Evolutionary conservation across 2,888 invertebrate species (phyloP).

Genomic region (Mamestra brassicae): DNA sequence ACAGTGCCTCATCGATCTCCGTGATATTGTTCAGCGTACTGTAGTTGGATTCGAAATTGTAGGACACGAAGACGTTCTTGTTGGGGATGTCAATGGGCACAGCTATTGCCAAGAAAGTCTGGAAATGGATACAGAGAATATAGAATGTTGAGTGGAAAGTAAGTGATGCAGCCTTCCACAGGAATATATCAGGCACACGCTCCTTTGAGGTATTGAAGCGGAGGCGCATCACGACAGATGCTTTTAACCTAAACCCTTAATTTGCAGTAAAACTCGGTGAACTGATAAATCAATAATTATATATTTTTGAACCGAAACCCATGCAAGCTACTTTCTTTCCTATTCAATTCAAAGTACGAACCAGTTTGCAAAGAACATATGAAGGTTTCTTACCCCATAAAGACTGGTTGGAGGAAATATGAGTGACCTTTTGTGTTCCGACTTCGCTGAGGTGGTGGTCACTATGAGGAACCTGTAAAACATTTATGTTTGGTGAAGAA

Average conservation of each 20-base stretch:
- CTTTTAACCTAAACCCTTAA: no score
- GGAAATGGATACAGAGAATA: slow-evolving; percentile 45
- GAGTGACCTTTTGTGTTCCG: slow-evolving; percentile 81
- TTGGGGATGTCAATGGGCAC: slow-evolving; percentile 93
- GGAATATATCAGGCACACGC: no score
- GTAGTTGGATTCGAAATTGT: slow-evolving; percentile 94
- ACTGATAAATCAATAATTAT: no score
- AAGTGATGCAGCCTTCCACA: no score
- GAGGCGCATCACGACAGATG: no score
- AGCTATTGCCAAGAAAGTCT: slow-evolving; percentile 93
- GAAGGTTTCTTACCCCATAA: slow-evolving; percentile 81
- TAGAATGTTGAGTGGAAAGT: no score
- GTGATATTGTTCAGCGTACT: slow-evolving; percentile 91
- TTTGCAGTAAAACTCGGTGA: no score
- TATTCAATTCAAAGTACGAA: no score
- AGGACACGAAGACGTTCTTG: slow-evolving; percentile 93
- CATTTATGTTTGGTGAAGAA: neutral
- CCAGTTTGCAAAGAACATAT: neutral
- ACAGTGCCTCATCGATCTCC: slow-evolving; percentile 89
- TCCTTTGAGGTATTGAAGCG: no score
- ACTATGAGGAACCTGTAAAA: slow-evolving; percentile 71
- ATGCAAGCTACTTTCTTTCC: no score
- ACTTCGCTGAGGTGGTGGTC: slow-evolving; percentile 66
- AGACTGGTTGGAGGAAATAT: slow-evolving; percentile 87
- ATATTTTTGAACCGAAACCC: no score